Conservation (phyloP, 2,797 vertebrate species). For the Chaetophractus vellerosus region DNA sequence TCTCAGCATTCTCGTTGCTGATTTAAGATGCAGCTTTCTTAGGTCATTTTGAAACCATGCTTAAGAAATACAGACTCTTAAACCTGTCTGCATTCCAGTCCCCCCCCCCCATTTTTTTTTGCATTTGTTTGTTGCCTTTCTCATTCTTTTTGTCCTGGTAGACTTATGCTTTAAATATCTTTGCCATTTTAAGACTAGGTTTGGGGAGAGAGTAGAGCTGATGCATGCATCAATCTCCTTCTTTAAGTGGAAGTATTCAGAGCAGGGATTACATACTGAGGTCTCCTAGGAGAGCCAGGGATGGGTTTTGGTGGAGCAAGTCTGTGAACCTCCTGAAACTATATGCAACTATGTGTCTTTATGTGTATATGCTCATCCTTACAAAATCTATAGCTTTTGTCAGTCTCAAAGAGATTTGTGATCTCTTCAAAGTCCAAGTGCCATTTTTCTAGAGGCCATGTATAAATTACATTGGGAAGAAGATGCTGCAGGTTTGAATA, state of each 20-base stretch:
- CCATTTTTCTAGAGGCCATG: background rate
- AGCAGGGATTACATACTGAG: background rate
- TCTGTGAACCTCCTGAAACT: background rate
- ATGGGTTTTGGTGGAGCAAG: background rate
- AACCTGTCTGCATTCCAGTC: background rate
- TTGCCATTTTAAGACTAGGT: background rate
- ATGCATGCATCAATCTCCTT: background rate
- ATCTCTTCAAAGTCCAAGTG: background rate
- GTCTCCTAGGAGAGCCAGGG: background rate
- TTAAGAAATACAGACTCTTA: background rate
- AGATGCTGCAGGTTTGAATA: background rate
- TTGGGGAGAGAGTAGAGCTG: background rate
- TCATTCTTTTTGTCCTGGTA: background rate
- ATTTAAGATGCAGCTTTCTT: background rate
- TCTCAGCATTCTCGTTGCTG: background rate
- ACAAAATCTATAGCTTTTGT: conserved; percentile 10
- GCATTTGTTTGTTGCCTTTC: background rate
- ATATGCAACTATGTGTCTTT: background rate
- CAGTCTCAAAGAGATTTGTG: conserved; percentile 13
- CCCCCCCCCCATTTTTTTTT: background rate
- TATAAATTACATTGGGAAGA: background rate
- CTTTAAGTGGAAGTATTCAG: background rate
- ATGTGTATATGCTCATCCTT: background rate
- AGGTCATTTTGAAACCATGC: background rate
- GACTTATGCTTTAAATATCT: background rate